Conservation (phyloP, 2,113 vertebrate genomes). For the Plotosus lineatus region DNA sequence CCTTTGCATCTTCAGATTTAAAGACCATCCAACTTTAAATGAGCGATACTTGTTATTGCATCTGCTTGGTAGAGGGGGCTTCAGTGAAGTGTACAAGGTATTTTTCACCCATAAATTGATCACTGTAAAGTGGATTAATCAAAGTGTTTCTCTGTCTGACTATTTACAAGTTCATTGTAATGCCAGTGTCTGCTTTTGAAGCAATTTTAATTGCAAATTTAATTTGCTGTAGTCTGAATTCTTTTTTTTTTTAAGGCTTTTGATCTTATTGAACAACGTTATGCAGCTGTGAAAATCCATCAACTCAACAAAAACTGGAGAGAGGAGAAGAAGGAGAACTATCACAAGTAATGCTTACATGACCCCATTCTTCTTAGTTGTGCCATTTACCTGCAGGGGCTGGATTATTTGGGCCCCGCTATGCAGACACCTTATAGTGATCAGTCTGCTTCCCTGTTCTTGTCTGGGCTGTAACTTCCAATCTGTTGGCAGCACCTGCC, state of each 20-base stretch:
- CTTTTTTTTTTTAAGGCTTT: conserved; percentile 81
- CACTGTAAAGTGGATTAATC: background rate
- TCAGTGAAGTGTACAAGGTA: conserved; percentile 99
- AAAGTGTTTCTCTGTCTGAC: background rate
- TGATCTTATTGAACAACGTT: conserved; percentile 98
- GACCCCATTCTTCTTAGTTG: background rate
- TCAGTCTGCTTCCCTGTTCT: too few relatives aligned
- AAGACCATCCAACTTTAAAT: conserved; percentile 98
- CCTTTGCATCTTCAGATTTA: conserved; percentile 79
- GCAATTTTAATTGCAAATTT: background rate
- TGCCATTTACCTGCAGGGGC: too few relatives aligned
- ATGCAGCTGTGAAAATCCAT: conserved; percentile 98
- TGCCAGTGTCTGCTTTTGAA: background rate
- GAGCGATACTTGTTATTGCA: conserved; percentile 96
- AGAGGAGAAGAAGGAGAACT: conserved; percentile 99
- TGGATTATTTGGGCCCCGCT: too few relatives aligned
- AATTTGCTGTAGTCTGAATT: background rate
- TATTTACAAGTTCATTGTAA: background rate
- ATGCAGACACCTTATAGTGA: too few relatives aligned
- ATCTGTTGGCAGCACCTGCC: too few relatives aligned
- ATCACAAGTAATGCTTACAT: conserved; percentile 88
- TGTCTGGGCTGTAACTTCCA: too few relatives aligned
- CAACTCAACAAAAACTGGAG: conserved; percentile 99
- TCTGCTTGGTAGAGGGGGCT: conserved; percentile 95
- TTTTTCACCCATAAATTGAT: background rate